Evolutionary conservation across 2,113 vertebrate genomes (phyloP).

Genomic region (Bubalus kerabau): DNA sequence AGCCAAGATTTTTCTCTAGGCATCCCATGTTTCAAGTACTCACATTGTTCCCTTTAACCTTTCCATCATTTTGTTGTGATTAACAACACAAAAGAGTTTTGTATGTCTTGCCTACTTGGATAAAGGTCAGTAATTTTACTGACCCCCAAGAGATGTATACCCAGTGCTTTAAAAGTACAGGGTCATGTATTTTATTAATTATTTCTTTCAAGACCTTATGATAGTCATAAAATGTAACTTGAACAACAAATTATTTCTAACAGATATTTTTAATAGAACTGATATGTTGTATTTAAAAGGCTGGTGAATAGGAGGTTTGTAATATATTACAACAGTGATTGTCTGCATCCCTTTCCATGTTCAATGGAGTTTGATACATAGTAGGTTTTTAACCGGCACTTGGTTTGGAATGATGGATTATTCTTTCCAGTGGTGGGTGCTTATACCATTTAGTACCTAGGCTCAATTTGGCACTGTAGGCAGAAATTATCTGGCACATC

Average conservation of each 20-base stretch:
- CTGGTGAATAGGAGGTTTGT: background rate
- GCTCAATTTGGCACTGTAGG: background rate
- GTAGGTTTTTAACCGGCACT: background rate
- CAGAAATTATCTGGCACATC: background rate
- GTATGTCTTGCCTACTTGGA: conserved; percentile 32
- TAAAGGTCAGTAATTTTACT: conserved; percentile 47
- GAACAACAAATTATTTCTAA: conserved; percentile 16
- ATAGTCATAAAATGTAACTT: conserved; percentile 13
- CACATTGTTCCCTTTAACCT: conserved; percentile 56
- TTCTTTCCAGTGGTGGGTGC: background rate
- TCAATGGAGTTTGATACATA: background rate
- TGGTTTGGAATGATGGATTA: background rate
- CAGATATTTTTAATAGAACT: background rate
- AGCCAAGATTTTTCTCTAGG: conserved; percentile 57
- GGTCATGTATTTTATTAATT: conserved; percentile 11
- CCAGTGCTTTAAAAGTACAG: conserved; percentile 7
- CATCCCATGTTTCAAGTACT: conserved; percentile 51
- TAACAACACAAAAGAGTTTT: conserved; percentile 57
- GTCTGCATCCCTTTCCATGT: background rate
- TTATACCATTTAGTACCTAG: background rate
- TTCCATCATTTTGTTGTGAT: conserved; percentile 52
- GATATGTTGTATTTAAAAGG: background rate
- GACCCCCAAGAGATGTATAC: background rate
- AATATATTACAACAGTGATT: background rate
- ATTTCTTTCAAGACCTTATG: conserved; percentile 15